These are phyloP conservation scores for Platysternon megacephalum DNA, from an alignment of 2,113 vertebrate genomes.

Conservation along the genomic window DNA sequence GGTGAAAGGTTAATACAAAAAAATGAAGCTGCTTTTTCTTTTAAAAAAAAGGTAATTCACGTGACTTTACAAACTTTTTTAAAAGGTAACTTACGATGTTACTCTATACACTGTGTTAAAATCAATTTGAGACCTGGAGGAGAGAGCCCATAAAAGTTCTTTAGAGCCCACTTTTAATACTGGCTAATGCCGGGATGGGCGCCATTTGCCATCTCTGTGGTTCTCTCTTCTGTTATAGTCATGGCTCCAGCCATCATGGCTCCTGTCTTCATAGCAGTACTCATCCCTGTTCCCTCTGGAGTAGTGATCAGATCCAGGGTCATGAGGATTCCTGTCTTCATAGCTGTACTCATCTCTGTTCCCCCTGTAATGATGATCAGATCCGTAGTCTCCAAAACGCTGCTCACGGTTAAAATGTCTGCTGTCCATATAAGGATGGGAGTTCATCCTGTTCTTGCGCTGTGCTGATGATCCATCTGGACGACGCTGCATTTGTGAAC, in stretches of 20 bases:
- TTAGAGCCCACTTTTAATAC: fast-evolving
- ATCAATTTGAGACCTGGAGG: not conserved
- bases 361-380: slow-evolving; percentile 68
- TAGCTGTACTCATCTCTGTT: slow-evolving; percentile 72
- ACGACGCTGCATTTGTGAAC: slow-evolving; percentile 71
- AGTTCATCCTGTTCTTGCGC: slow-evolving; percentile 72
- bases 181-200: slow-evolving; percentile 61
- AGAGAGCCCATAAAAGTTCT: not conserved
- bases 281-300: slow-evolving; percentile 80
- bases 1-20: slow-evolving; percentile 12
- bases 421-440: slow-evolving; percentile 73
- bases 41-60: not conserved
- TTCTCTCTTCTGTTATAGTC: slow-evolving; percentile 76
- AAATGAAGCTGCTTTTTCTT: not conserved
- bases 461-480: slow-evolving; percentile 41
- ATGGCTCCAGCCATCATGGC: slow-evolving; percentile 76
- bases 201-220: slow-evolving; percentile 83
- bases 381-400: slow-evolving; percentile 33
- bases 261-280: slow-evolving; percentile 76
- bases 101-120: slow-evolving; percentile 3
- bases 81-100: not conserved
- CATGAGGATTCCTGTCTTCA: slow-evolving; percentile 70
- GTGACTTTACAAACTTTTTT: slow-evolving; percentile 14
- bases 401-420: slow-evolving; percentile 74
- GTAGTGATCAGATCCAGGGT: slow-evolving; percentile 69